Percentiles rank a stretch among this genome's conserved stretches.
Evolutionary conservation across 2,888 invertebrate genomes (phyloP).

Genomic region (Formica aserva): DNA sequence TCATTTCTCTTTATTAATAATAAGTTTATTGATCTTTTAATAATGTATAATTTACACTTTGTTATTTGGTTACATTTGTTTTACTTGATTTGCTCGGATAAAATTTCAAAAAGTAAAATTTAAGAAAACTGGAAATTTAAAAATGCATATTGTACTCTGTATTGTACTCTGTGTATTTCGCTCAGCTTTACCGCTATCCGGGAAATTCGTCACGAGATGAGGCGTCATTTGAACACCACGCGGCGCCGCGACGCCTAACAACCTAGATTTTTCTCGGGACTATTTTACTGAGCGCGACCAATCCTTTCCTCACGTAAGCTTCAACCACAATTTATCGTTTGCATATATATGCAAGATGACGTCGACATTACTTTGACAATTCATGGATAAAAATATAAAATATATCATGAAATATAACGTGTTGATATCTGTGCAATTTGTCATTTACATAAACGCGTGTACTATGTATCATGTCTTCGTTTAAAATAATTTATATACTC

Average conservation of each 20-base stretch:
- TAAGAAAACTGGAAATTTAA: constrained; percentile 5
- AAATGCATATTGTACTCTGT: constrained; percentile 25
- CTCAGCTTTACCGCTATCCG: constrained; percentile 55
- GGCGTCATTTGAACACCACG: constrained; percentile 50
- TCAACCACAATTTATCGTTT: constrained; percentile 61
- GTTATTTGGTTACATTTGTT: neutral
- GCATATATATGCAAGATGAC: constrained; percentile 47
- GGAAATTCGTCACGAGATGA: constrained; percentile 56
- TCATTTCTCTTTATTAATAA: neutral
- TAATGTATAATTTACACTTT: constrained; percentile 1
- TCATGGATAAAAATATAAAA: constrained; percentile 28
- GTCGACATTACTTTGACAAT: constrained; percentile 43
- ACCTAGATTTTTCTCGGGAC: constrained; percentile 64
- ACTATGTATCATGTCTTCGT: neutral
- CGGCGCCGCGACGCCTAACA: constrained; percentile 58
- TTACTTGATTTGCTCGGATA: neutral
- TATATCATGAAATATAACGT: constrained; percentile 8
- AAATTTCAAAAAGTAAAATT: neutral
- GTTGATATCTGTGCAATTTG: constrained; percentile 33
- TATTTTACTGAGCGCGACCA: constrained; percentile 57
- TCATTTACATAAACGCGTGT: neutral
- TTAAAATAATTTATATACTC: constrained; percentile 19
- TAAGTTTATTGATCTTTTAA: neutral
- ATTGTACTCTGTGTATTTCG: constrained; percentile 51
- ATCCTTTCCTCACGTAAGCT: constrained; percentile 61